Evolutionary conservation across 2,113 vertebrate species (phyloP), one percentile per base, ranked within the genome.

Genomic region (Lagopus leucura): DNA sequence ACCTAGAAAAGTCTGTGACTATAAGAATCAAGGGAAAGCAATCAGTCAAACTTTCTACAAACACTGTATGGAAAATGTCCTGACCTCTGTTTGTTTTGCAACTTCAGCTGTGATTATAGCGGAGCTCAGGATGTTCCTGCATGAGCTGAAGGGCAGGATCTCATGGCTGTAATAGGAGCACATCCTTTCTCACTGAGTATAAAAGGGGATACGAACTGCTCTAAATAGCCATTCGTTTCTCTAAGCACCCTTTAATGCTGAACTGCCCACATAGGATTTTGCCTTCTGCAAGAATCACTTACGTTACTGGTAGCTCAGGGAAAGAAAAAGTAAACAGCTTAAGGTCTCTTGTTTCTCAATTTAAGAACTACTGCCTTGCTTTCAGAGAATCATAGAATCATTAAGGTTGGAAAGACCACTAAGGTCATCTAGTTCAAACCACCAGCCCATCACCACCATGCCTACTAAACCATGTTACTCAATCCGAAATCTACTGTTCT

Each of bases 71-170:
- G 79, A 82, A 89, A 91, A 80, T 47, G 52, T 88, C 67, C 79
- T 74, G 72, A 73, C 12, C 48, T 21, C 32, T 6, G 8, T 92
- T 91, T 82, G 42, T 1, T 0, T 38, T 83, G 63, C 5, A 10
- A 65, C 75, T 77, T 92, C 82, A 88, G 54, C 57, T 72, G 82
- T 89, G 82, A 57, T 88, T 91, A 57, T 61, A 40, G 28, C 27
- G 34, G 66, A 84, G 57, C 80, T 94, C 80, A 47, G 65, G 74
- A 42, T 22, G 27, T 60, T 88, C 65, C 48, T 77, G 34, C 17
- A 11, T n/a, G 73, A 86, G n/a, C 16, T 55, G 74, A 63, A 83
- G 64, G 78, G 52, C n/a, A 48, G 43, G 63, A 30, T 74, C 66
- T 69, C 32, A 18, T 10, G 60, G n/a, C 64, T 32, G 30, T 36